Conservation (phyloP, 92 coral and sea anemone species). For the Porites lobata region DNA sequence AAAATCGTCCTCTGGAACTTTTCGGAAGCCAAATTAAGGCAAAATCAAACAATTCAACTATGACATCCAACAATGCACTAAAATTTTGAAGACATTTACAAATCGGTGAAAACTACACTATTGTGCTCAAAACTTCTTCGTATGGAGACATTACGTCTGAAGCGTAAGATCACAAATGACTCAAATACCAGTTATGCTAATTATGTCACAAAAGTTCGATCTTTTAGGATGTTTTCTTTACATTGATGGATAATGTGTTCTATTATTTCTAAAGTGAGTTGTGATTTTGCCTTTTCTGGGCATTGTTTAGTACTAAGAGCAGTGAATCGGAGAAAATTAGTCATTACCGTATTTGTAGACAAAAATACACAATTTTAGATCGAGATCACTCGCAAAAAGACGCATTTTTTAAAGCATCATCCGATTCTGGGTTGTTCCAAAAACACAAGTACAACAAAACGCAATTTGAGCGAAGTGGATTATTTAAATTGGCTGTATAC, state of each 20-base stretch:
- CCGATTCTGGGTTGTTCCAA: background rate
- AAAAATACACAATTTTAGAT: background rate
- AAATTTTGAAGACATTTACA: background rate
- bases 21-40: constrained; percentile 2
- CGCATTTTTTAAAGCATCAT: no score
- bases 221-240: background rate
- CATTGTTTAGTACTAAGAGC: constrained; percentile 29
- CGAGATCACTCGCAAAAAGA: no score
- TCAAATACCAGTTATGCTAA: constrained; percentile 8
- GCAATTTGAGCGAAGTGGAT: background rate
- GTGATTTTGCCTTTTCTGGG: constrained; percentile 15
- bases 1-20: background rate
- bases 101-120: background rate
- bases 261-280: background rate
- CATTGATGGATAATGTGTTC: constrained; percentile 9
- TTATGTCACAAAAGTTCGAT: background rate
- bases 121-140: background rate
- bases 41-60: background rate
- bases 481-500: background rate
- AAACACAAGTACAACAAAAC: background rate
- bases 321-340: background rate
- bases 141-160: constrained; percentile 6
- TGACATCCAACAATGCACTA: background rate
- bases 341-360: background rate
- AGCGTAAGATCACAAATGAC: background rate